Conservation (phyloP, 2,797 vertebrate species). For the Eulemur coronatus region DNA sequence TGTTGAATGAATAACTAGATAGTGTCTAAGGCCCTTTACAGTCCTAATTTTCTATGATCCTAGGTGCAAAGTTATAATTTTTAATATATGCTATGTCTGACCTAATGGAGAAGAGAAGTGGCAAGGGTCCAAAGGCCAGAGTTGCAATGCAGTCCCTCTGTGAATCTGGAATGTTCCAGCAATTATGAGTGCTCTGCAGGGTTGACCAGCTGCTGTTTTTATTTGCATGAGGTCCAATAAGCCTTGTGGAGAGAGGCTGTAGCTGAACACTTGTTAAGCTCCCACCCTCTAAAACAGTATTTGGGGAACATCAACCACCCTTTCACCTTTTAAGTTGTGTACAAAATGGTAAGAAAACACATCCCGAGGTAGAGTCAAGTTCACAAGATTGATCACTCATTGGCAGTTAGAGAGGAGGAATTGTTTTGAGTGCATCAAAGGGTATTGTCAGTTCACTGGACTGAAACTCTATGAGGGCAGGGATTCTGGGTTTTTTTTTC, state of each 20-base stretch:
- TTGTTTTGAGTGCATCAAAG: neutral
- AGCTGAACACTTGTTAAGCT: neutral
- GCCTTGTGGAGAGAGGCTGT: neutral
- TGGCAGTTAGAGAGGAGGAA: neutral
- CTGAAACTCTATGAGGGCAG: neutral
- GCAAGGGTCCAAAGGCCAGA: neutral
- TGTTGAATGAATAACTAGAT: neutral
- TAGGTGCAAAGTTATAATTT: neutral
- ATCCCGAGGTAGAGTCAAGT: neutral
- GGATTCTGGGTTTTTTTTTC: neutral
- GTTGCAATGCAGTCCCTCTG: neutral
- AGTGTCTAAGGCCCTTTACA: neutral
- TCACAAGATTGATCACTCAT: neutral
- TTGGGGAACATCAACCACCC: neutral
- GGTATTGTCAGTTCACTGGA: neutral
- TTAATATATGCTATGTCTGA: neutral
- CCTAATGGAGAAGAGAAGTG: neutral
- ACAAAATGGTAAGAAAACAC: neutral
- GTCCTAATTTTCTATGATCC: neutral
- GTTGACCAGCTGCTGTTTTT: neutral
- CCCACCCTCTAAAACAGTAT: neutral
- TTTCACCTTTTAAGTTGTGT: neutral
- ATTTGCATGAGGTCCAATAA: neutral
- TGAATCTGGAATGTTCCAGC: neutral
- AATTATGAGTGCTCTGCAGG: neutral